Percentiles rank a stretch among this genome's conserved stretches.
Conservation (phyloP, 2,888 invertebrate genomes). For the Byasa hedistus region DNA sequence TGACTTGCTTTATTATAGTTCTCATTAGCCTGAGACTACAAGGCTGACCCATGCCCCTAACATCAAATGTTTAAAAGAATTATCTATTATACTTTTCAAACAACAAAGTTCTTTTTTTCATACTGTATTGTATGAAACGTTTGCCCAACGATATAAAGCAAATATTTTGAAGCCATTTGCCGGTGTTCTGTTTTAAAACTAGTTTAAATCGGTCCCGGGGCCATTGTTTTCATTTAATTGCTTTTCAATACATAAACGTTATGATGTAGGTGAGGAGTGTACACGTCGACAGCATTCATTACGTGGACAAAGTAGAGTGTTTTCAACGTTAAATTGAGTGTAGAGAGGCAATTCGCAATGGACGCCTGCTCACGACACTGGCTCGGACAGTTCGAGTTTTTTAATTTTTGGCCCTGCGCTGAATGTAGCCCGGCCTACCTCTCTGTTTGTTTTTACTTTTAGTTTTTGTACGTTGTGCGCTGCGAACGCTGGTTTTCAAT, state of each 20-base stretch:
- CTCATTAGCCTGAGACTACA: no score
- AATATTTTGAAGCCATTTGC: not conserved
- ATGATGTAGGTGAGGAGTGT: slow-evolving; percentile 44
- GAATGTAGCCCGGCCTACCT: slow-evolving; percentile 37
- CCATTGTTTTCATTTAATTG: slow-evolving; percentile 21
- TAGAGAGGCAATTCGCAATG: slow-evolving; percentile 71
- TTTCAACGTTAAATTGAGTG: slow-evolving; percentile 75
- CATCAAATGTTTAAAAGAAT: not conserved
- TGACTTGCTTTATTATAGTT: no score
- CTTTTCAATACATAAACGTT: slow-evolving; percentile 43
- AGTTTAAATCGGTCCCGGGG: slow-evolving; percentile 12
- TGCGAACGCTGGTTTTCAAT: slow-evolving; percentile 47
- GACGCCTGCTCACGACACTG: slow-evolving; percentile 69
- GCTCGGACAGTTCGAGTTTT: slow-evolving; percentile 59
- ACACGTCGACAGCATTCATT: slow-evolving; percentile 58
- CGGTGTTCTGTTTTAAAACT: not conserved
- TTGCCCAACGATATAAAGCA: not conserved
- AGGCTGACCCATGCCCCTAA: no score
- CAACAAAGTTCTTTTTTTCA: not conserved
- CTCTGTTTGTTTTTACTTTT: slow-evolving; percentile 49
- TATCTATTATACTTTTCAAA: no score
- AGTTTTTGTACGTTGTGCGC: slow-evolving; percentile 37
- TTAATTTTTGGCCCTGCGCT: slow-evolving; percentile 66
- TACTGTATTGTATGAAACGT: not conserved
- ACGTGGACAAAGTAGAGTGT: slow-evolving; percentile 74